Evolutionary conservation across 2,797 vertebrate species (phyloP), one percentile per base, ranked within the genome.

Genomic region (Characodon lateralis): DNA sequence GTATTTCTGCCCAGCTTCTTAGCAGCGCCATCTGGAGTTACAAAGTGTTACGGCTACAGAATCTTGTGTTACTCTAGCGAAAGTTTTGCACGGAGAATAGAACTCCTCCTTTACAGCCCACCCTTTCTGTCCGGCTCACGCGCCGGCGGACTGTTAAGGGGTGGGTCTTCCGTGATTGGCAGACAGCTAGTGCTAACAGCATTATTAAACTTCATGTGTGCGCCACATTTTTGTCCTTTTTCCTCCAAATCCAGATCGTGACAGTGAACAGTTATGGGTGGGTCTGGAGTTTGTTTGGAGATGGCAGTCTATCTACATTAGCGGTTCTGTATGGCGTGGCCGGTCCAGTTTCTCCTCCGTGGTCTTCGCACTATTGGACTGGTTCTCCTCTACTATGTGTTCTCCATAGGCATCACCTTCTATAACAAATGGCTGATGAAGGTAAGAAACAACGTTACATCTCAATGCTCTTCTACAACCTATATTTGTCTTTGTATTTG

Each of bases 371-470:
- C 94, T 0, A 85, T 96, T 46, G 95, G 95, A 70, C 94, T 98
- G 72, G 96, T 98, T 58, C 95, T 97, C 5, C 94, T 97, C 28
- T 98, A 97, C 83, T 98, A 97, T 85, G 89, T 93, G 83, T 98
- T 98, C 94, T 99, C 97, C 39, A 98, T 98, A 26, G 97, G 97
- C 77, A 98, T 98, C 94, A 97, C 98, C 39, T 98, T 98, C 95
- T 99, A 98, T 90, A 99, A 97, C 96, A 98, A 99, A 90, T 98
- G 98, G 98, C 95, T 98, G 10, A 97, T 97, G 85, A 96, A 96
- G 96, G 97, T 97, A 89, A 80, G 83, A 65, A 39, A 35, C 35
- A 35, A 35, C 4, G 35, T 35, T 35, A 35, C 4, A 35, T 35
- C 50, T 51, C 3, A 4, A 12, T 16, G 12, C 50, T 46, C 61